These are phyloP conservation scores for Hyles vespertilio DNA, from an alignment of 1,140 invertebrate species.

Conservation along the genomic window DNA sequence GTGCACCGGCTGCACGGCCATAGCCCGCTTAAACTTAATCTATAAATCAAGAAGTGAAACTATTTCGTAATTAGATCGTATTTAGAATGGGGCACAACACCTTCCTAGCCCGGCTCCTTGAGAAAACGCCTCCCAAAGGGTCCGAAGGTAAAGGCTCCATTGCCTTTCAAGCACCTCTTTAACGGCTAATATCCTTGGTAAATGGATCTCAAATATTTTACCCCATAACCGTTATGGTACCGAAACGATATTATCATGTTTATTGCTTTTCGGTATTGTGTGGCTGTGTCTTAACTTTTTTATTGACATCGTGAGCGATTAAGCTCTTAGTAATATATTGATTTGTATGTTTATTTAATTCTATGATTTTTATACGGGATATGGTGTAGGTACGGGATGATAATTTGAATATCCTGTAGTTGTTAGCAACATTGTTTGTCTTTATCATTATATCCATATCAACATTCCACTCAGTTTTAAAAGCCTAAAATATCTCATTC, in stretches of 20 bases:
- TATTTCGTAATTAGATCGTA: constrained; percentile 77
- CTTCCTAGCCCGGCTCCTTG: constrained; percentile 57
- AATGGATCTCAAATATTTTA: constrained; percentile 74
- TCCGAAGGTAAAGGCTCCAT: constrained; percentile 63
- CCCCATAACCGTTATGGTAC: constrained; percentile 61
- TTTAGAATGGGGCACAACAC: constrained; percentile 74
- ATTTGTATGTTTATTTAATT: neutral
- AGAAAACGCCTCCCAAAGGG: constrained; percentile 64
- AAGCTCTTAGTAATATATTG: too few relatives aligned
- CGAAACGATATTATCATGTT: constrained; percentile 62
- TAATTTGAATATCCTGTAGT: too few relatives aligned
- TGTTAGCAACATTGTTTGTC: too few relatives aligned
- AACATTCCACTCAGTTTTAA: too few relatives aligned
- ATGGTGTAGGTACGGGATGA: too few relatives aligned
- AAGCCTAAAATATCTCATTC: too few relatives aligned
- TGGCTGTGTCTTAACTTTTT: constrained; percentile 15
- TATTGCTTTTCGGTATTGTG: constrained; percentile 50
- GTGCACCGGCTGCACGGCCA: constrained; percentile 55
- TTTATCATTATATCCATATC: too few relatives aligned
- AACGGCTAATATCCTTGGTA: constrained; percentile 73
- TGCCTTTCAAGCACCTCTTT: constrained; percentile 73
- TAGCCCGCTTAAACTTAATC: constrained; percentile 68
- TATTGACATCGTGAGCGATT: constrained; percentile 9
- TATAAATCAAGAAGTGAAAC: constrained; percentile 78
- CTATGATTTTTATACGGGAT: neutral